Conservation (phyloP, 2,888 invertebrate genomes). For the Cantharis nigra region DNA sequence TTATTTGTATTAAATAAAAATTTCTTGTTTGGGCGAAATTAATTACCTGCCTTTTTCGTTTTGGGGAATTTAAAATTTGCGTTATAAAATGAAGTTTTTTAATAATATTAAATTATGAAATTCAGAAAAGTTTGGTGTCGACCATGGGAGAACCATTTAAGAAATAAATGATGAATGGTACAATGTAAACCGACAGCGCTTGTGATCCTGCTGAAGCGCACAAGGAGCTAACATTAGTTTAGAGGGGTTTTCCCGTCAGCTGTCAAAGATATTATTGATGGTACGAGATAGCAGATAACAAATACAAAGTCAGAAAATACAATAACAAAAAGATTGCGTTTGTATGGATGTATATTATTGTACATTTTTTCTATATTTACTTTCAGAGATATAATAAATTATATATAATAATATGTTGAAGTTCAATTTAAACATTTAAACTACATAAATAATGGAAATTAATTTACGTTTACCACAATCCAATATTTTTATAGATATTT, state of each 20-base stretch:
- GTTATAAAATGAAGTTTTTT: neutral
- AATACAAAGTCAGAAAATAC: conserved; percentile 22
- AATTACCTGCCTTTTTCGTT: neutral
- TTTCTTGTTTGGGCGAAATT: neutral
- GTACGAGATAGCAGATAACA: conserved; percentile 35
- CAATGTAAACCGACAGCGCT: conserved; percentile 28
- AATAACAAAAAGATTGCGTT: conserved; percentile 17
- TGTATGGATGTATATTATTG: neutral
- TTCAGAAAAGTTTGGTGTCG: conserved; percentile 15
- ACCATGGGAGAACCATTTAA: conserved; percentile 13
- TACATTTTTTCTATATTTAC: neutral
- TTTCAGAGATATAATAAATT: neutral
- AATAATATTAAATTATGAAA: conserved; percentile 12
- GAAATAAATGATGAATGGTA: conserved; percentile 31
- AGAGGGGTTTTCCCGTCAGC: conserved; percentile 43
- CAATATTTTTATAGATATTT: too few species aligned
- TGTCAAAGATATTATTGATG: conserved; percentile 45
- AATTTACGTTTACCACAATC: neutral
- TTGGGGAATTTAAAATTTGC: neutral
- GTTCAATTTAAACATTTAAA: neutral
- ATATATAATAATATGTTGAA: neutral
- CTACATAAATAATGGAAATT: neutral
- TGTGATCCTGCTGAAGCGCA: conserved; percentile 33
- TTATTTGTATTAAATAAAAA: neutral
- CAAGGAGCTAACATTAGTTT: conserved; percentile 44